Base-by-base conservation (phyloP, 2,113 vertebrate species). In the Meriones unguiculatus region DNA sequence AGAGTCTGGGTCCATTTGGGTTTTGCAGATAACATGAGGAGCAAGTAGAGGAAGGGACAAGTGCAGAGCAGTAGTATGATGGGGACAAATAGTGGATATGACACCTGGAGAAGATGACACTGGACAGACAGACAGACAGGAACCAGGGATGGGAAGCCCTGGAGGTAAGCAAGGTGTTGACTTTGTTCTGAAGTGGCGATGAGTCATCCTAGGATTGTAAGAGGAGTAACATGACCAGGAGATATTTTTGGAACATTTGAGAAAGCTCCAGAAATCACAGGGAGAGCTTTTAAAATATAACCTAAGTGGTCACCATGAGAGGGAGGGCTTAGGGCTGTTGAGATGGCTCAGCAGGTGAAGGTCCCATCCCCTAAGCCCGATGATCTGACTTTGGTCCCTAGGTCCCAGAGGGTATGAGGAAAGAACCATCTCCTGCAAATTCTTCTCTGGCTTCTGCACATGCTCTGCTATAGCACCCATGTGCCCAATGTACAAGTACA, bases 201-300 rank as follows among this genome's bases (percentile, higher is more conserved):
- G 57, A 57, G 6, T 81, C 57, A 30, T 35, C 92, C 13, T 32
- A 32, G 24, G 35, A 30, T 64, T 77, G 59, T 78, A 70, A 76
- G 8, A 46, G 18, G 10, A 96, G 46, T 82, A 88, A 84, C 81
- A 70, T 57, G 57, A 78, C 76, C 38, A 18, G 65, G 52, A 88
- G 64, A 82, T 76, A 75, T 76, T 91, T 86, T 89, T 59, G 77
- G 46, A 89, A 88, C 20, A 70, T 84, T 92, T 80, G 57, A 92
- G 80, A 90, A 38, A 64, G 38, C 38, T 64, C 13, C 50, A 88
- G 69, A 84, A 96, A 69, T 95, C 30, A 64, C 35, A n/a, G 46
- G 67, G 90, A 81, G 65, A 85, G 46, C 35, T 62, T 90, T 28
- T 54, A 38, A 85, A 91, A 88, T 57, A 46, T 35, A 41, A 89